Evolutionary conservation across 2,888 invertebrate species (phyloP).

Genomic region (Osedax frankpressi): DNA sequence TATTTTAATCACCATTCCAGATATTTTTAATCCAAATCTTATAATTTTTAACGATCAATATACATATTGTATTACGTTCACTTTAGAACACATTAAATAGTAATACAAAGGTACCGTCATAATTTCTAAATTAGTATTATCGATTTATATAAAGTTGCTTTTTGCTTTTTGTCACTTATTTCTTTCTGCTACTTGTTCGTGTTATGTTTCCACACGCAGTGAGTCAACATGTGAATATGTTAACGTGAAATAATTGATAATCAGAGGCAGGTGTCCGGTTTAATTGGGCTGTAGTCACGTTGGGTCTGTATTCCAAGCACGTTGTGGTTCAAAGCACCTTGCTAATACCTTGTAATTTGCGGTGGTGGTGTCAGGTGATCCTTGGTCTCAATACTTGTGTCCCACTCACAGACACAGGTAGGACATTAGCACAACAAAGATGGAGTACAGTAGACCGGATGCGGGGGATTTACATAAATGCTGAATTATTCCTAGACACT

Average conservation of each 20-base stretch:
- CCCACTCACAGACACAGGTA: not conserved
- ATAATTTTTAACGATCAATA: not conserved
- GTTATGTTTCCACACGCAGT: not conserved
- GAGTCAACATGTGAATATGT: constrained; percentile 1
- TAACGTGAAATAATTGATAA: not conserved
- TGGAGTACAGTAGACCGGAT: not conserved
- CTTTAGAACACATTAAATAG: not conserved
- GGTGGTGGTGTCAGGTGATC: not conserved
- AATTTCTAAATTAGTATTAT: not conserved
- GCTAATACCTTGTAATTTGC: constrained; percentile 2
- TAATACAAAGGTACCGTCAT: not conserved
- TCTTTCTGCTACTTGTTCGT: not conserved
- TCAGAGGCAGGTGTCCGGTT: not conserved
- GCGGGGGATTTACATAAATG: not conserved
- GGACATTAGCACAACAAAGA: not conserved
- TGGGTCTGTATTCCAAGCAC: constrained; percentile 2
- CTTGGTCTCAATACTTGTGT: not conserved
- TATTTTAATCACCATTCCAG: not conserved
- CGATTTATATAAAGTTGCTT: not conserved
- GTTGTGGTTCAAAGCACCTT: not conserved
- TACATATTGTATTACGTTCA: not conserved
- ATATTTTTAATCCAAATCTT: not conserved
- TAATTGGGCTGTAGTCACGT: not conserved
- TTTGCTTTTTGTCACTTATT: constrained; percentile 2
- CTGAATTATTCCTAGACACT: constrained; percentile 1